Evolutionary conservation across 2,113 vertebrate species (phyloP).

Genomic region (Varanus salvator): DNA sequence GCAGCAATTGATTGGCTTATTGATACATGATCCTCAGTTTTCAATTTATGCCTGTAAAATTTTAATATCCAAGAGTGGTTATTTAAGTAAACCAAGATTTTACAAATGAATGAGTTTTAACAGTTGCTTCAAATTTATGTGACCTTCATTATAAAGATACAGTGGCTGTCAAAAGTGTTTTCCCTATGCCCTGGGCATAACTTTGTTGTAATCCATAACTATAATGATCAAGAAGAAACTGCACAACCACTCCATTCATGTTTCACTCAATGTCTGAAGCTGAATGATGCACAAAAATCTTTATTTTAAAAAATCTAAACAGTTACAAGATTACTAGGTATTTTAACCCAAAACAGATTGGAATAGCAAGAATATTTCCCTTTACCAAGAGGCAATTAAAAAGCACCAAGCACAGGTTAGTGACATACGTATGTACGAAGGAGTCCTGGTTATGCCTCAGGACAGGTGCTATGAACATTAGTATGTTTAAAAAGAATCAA

Average conservation of each 20-base stretch:
- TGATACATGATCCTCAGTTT: constrained; percentile 65
- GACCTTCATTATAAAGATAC: neutral
- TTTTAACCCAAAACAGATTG: neutral
- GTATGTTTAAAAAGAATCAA: neutral
- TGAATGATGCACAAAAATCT: too few species aligned
- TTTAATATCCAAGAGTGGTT: neutral
- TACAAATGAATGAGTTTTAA: neutral
- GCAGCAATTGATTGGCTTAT: constrained; percentile 61
- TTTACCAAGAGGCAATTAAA: neutral
- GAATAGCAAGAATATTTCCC: neutral
- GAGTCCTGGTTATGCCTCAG: neutral
- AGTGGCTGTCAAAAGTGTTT: neutral
- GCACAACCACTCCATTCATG: too few species aligned
- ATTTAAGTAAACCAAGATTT: neutral
- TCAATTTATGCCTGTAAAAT: constrained; percentile 76
- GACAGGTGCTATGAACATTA: neutral
- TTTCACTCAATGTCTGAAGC: too few species aligned
- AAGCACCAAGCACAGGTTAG: neutral
- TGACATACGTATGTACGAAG: neutral
- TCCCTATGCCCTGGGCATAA: neutral
- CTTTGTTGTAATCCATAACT: neutral
- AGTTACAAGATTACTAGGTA: neutral
- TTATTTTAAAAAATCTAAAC: neutral
- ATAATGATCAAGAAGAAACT: neutral
- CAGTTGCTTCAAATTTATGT: neutral